Evolutionary conservation across 2,888 invertebrate species (phyloP).

Genomic region (Heliconius cydno): DNA sequence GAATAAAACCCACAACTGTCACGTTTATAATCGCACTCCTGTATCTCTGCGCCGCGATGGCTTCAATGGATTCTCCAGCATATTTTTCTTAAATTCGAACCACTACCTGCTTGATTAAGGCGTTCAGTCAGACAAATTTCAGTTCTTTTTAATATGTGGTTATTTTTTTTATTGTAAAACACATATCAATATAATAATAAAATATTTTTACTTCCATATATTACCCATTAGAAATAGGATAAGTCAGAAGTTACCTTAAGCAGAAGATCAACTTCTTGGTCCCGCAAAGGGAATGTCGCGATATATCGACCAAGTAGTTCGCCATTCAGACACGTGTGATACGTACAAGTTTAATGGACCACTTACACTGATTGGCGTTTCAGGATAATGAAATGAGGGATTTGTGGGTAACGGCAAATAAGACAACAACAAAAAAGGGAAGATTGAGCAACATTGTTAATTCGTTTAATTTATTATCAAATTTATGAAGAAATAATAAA

Average conservation of each 20-base stretch:
- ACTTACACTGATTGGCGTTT: conserved; percentile 36
- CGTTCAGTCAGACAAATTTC: not conserved
- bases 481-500: too few species aligned
- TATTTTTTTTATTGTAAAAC: too few species aligned
- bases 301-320: conserved; percentile 58
- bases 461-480: too few species aligned
- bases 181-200: not conserved
- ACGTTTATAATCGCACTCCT: too few species aligned
- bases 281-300: conserved; percentile 43
- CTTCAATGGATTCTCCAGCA: too few species aligned
- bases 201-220: not conserved
- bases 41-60: too few species aligned
- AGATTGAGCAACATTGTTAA: not conserved
- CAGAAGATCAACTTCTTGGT: conserved; percentile 1
- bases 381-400: conserved; percentile 28
- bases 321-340: conserved; percentile 52
- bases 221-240: not conserved
- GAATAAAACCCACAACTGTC: too few species aligned
- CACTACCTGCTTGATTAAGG: not conserved
- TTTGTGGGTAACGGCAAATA: conserved; percentile 12
- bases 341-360: conserved; percentile 56
- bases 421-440: not conserved
- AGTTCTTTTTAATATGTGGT: too few species aligned
- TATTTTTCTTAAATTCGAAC: not conserved
- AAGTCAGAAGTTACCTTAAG: not conserved